Conservation (phyloP, 2,797 vertebrate genomes). For the Emys orbicularis region DNA sequence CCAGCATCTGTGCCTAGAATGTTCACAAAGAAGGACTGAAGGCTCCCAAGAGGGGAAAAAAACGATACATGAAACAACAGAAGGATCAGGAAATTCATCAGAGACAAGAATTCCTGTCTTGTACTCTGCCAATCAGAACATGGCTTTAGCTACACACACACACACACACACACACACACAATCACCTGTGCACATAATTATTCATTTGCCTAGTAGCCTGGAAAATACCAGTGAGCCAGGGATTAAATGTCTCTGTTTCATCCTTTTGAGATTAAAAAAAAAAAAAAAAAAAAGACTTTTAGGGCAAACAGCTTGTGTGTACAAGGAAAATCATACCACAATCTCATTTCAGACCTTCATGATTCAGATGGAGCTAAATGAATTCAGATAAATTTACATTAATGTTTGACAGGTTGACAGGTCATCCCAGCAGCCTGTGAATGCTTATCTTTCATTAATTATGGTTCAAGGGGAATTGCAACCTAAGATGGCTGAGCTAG, state of each 20-base stretch:
- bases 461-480: slow-evolving; percentile 67
- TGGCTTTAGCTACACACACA: background rate
- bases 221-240: slow-evolving; percentile 1
- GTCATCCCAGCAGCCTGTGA: slow-evolving; percentile 48
- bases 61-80: background rate
- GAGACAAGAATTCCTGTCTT: background rate
- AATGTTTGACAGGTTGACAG: slow-evolving; percentile 33
- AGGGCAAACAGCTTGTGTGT: background rate
- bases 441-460: slow-evolving; percentile 70
- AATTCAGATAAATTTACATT: slow-evolving; percentile 56
- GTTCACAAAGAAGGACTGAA: background rate
- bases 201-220: slow-evolving; percentile 18
- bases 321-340: background rate
- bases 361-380: background rate
- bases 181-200: background rate
- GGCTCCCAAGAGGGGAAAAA: background rate
- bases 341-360: slow-evolving; percentile 4
- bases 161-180: background rate
- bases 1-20: background rate
- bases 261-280: background rate
- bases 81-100: background rate
- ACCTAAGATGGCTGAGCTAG: slow-evolving; percentile 54
- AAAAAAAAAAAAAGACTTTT: background rate
- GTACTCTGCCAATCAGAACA: background rate
- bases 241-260: slow-evolving; percentile 21